Evolutionary conservation across 2,888 invertebrate species (phyloP).

Genomic region (Hipparchia sbordonii): DNA sequence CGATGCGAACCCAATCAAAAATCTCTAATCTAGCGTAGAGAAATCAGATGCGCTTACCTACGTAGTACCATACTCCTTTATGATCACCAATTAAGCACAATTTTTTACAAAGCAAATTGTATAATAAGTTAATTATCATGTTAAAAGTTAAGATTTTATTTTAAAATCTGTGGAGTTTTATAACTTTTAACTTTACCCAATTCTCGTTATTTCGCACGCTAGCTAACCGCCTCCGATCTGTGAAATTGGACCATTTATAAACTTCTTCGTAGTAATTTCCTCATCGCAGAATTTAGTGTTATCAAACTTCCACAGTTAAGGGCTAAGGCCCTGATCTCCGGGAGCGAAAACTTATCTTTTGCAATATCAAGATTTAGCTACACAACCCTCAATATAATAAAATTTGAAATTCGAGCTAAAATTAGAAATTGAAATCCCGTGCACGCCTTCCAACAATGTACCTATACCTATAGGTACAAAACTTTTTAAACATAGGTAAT

Average conservation of each 20-base stretch:
- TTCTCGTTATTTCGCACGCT: conserved; percentile 44
- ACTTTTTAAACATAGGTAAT: not conserved
- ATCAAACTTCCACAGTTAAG: conserved; percentile 68
- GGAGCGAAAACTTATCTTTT: conserved; percentile 56
- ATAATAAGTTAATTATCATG: conserved; percentile 24
- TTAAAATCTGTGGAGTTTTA: conserved; percentile 36
- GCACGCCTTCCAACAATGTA: not conserved
- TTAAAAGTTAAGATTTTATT: conserved; percentile 31
- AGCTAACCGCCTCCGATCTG: conserved; percentile 50
- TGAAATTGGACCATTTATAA: conserved; percentile 64
- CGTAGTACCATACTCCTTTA: not conserved
- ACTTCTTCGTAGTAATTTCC: conserved; percentile 47
- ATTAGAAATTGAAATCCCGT: conserved; percentile 46
- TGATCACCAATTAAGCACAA: not conserved
- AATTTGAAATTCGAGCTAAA: conserved; percentile 49
- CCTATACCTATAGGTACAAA: not conserved
- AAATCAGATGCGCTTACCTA: not conserved
- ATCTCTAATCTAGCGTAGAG: not conserved
- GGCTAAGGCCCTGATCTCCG: conserved; percentile 55
- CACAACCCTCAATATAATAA: conserved; percentile 11
- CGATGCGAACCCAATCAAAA: not conserved
- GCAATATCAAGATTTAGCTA: conserved; percentile 49
- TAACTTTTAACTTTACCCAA: conserved; percentile 38
- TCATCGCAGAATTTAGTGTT: conserved; percentile 57
- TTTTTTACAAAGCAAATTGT: conserved; percentile 14